Evolutionary conservation across 2,113 vertebrate genomes (phyloP).

Genomic region (Psilopsiagon aurifrons): DNA sequence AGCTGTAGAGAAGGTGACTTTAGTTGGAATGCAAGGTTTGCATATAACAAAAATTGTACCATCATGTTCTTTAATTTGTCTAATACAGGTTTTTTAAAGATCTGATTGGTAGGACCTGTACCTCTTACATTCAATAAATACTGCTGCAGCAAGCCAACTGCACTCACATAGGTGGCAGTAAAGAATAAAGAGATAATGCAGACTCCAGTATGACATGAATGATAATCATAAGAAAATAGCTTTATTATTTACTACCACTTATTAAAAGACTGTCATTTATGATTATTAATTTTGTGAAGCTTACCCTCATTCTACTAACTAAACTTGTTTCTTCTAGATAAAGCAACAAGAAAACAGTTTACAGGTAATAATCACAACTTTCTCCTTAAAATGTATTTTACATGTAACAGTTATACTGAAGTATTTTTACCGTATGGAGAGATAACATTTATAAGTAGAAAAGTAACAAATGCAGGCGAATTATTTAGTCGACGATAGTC

Average conservation of each 20-base stretch:
- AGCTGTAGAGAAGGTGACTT: background rate
- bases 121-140: background rate
- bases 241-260: constrained; percentile 14
- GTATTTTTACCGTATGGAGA: background rate
- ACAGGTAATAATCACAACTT: background rate
- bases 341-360: background rate
- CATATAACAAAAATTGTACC: background rate
- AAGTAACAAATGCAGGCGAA: background rate
- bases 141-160: background rate
- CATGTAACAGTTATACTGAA: background rate
- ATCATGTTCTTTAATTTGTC: background rate
- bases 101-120: background rate
- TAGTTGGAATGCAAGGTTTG: background rate
- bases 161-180: background rate
- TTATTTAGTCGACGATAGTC: background rate
- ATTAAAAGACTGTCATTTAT: constrained; percentile 59
- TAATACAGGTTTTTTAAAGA: background rate
- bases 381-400: background rate
- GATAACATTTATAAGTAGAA: background rate
- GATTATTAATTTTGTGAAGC: background rate
- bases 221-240: background rate
- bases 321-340: constrained; percentile 3
- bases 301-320: background rate
- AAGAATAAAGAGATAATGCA: background rate
- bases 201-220: background rate